Evolutionary conservation across 2,797 vertebrate genomes (phyloP), one percentile per base, ranked within the genome.

Genomic region (Chaenodraco wilsoni): DNA sequence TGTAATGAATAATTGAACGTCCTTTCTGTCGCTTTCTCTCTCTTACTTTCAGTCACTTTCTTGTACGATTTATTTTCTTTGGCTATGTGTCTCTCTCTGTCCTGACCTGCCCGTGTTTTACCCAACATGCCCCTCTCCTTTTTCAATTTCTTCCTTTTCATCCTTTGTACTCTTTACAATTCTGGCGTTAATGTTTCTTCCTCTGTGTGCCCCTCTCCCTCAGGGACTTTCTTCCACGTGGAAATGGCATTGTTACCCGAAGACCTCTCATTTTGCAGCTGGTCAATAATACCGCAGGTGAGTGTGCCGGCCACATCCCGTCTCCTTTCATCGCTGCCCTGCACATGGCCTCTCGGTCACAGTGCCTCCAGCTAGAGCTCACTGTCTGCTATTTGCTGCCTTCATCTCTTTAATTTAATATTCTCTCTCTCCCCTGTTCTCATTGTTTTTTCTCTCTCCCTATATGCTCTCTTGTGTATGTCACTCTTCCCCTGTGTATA

Each of bases 211-310:
- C 37, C 78, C 43, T 80, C 21, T 65, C 68, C 17, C 54, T 66
- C 93, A 99, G 97, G 92, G 97, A 99, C 89, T 99, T 99, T 91
- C 96, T 99, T 77, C 98, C 98, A 31, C 96, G 98, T n/a, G 98
- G 98, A 63, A 97, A 96, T 14, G 98, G 98, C 65, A 99, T 99
- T 3, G 98, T 99, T 82, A 99, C 98, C 23, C 95, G 98, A 9
- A 92, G 98, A 50, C 98, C 98, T 56, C 97, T 99, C 67, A 96
- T 99, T 91, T 94, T 99, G 88, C 98, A 99, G 93, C 96, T 99
- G 89, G 96, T 98, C 87, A 97, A 97, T 94, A 97, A 95, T 88
- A 98, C 96, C 95, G 97, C 97, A 91, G 97, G 97, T 97, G 92
- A 66, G 88, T 74, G 7, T 52, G 49, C 31, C 33, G 21, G 17